Conservation (phyloP, 2,797 vertebrate species). For the Podarcis siculus region DNA sequence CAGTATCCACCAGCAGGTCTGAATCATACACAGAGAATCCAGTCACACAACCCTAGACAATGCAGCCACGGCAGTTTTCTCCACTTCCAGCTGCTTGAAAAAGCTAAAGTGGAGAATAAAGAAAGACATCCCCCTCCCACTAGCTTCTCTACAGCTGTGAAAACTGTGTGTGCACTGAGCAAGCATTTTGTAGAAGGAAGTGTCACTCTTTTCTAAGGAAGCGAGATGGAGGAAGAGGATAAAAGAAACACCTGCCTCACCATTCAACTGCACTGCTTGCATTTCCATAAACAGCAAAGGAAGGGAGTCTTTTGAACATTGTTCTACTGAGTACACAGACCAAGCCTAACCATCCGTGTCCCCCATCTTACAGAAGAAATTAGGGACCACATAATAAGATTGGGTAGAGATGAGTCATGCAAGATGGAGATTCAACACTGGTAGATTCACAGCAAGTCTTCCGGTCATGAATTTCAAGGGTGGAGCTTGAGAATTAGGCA, state of each 20-base stretch:
- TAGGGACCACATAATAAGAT: background rate
- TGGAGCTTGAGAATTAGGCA: background rate
- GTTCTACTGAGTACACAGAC: background rate
- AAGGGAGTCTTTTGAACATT: fast-evolving
- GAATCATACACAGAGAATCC: background rate
- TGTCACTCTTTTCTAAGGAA: background rate
- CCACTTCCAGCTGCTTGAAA: slow-evolving; percentile 54
- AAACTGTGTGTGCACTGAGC: slow-evolving; percentile 7
- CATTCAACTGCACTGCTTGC: background rate
- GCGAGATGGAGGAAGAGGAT: fast-evolving
- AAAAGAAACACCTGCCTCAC: slow-evolving; percentile 1
- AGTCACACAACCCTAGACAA: slow-evolving; percentile 17
- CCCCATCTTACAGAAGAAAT: too few relatives aligned
- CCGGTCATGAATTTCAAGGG: background rate
- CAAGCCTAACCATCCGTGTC: background rate
- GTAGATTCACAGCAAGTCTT: background rate
- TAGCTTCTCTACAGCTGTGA: slow-evolving; percentile 53
- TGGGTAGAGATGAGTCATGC: background rate
- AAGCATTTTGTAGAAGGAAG: slow-evolving; percentile 21
- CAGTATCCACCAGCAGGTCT: background rate
- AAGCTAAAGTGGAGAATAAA: slow-evolving; percentile 44
- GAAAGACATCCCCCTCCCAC: slow-evolving; percentile 65
- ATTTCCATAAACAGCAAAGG: fast-evolving
- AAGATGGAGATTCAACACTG: background rate
- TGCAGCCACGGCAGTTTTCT: slow-evolving; percentile 35